A percentile compares a stretch with the other conserved stretches of the same genome.
These are phyloP conservation scores for Gadopsis marmoratus DNA, from an alignment of 2,797 vertebrate genomes.

Conservation along the genomic window DNA sequence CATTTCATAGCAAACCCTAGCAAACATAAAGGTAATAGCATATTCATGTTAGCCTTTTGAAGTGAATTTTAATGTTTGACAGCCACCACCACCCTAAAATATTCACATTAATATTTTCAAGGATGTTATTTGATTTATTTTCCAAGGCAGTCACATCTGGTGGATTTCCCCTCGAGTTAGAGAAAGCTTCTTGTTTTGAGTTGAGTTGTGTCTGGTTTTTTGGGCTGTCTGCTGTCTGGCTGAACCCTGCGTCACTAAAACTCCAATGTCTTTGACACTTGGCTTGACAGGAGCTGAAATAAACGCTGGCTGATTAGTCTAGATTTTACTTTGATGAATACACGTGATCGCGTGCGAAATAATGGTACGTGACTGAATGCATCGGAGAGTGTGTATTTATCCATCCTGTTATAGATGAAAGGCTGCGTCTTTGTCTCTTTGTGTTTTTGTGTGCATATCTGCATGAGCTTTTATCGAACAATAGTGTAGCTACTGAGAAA, in stretches of 20 bases:
- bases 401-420: constrained; percentile 48
- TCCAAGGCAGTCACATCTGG: constrained; percentile 46
- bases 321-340: constrained; percentile 27
- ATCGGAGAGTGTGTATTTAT: constrained; percentile 20
- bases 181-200: constrained; percentile 80
- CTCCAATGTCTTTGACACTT: constrained; percentile 36
- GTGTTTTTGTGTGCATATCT: constrained; percentile 40
- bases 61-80: neutral
- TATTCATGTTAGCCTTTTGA: neutral
- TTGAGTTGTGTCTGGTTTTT: constrained; percentile 65
- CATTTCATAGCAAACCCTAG: neutral
- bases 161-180: constrained; percentile 56
- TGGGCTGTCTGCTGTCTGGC: constrained; percentile 38
- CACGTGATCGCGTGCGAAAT: constrained; percentile 8
- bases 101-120: constrained; percentile 1
- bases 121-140: constrained; percentile 29
- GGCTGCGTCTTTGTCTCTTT: constrained; percentile 32
- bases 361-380: constrained; percentile 36
- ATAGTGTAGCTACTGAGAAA: constrained; percentile 38
- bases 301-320: constrained; percentile 26
- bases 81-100: constrained; percentile 16
- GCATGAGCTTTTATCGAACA: constrained; percentile 41
- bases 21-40: neutral
- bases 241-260: constrained; percentile 46
- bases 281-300: constrained; percentile 24